A percentile compares a stretch with the other conserved stretches of the same genome.
These are phyloP conservation scores for Capricornis sumatraensis DNA, from an alignment of 2,113 vertebrate species.

Conservation along the genomic window DNA sequence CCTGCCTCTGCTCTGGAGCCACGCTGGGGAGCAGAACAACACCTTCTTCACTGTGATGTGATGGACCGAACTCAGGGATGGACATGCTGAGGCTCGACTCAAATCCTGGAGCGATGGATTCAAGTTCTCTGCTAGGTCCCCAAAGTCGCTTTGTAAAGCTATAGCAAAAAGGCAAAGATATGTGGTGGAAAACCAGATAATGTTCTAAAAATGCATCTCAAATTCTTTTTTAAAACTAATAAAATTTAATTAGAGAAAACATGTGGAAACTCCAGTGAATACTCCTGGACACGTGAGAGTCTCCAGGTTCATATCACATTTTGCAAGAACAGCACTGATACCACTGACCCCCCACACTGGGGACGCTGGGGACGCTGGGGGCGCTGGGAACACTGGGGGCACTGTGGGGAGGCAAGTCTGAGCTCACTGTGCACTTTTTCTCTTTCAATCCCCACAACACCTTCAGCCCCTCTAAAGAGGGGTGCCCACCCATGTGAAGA, in stretches of 20 bases:
- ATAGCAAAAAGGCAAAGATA: not conserved
- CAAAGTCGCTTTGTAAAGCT: not conserved
- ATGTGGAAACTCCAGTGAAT: not conserved
- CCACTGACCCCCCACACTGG: not conserved
- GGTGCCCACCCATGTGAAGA: fast-evolving
- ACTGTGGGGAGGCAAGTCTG: fast-evolving
- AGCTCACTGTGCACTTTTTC: fast-evolving
- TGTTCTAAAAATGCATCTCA: not conserved
- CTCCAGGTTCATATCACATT: fast-evolving
- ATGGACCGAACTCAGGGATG: fast-evolving
- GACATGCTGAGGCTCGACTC: not conserved
- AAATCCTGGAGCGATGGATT: not conserved
- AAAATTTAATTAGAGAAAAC: not conserved
- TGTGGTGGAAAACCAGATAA: not conserved
- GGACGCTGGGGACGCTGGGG: too few relatives aligned
- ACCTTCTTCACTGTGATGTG: not conserved
- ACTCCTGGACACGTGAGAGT: not conserved
- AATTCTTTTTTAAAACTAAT: not conserved
- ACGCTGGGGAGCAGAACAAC: not conserved
- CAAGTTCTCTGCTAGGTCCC: not conserved
- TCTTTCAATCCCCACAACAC: not conserved
- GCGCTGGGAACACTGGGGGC: fast-evolving
- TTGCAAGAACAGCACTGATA: not conserved
- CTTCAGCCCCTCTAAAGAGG: not conserved
- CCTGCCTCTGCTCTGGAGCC: not conserved